These are phyloP conservation scores for Eucriotettix oculatus DNA, from an alignment of 2,888 invertebrate species.

Conservation along the genomic window DNA sequence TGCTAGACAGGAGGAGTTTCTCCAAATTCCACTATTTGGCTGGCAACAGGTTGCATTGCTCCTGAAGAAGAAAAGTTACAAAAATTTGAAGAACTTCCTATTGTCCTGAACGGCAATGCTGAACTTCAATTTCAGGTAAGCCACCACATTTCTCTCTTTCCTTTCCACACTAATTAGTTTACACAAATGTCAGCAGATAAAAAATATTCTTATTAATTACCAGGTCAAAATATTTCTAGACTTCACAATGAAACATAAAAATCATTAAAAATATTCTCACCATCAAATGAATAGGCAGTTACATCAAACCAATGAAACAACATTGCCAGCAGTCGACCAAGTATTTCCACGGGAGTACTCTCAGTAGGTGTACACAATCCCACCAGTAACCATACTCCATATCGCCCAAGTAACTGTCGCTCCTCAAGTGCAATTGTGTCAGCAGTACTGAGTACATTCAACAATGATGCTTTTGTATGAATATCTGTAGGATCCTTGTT, in stretches of 20 bases:
- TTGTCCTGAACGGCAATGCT: too few relatives aligned
- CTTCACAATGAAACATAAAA: not conserved
- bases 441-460: constrained; percentile 28
- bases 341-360: constrained; percentile 57
- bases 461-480: constrained; percentile 18
- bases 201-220: too few relatives aligned
- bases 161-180: too few relatives aligned
- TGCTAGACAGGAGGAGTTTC: too few relatives aligned
- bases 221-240: too few relatives aligned
- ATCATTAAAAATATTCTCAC: constrained; percentile 33
- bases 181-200: too few relatives aligned
- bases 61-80: too few relatives aligned
- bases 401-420: constrained; percentile 75
- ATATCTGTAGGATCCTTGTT: constrained; percentile 32
- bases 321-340: constrained; percentile 87
- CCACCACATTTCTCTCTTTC: too few relatives aligned
- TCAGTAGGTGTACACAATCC: constrained; percentile 74
- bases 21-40: too few relatives aligned
- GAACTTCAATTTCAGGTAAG: too few relatives aligned
- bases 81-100: too few relatives aligned
- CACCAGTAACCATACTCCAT: constrained; percentile 94
- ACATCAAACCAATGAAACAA: constrained; percentile 99
- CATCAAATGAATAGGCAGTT: constrained; percentile 90
- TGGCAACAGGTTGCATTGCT: too few relatives aligned
- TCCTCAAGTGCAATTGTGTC: constrained; percentile 72